These are phyloP conservation scores for Patella ulyssiponensis DNA, from an alignment of 2,888 invertebrate species.

Conservation along the genomic window DNA sequence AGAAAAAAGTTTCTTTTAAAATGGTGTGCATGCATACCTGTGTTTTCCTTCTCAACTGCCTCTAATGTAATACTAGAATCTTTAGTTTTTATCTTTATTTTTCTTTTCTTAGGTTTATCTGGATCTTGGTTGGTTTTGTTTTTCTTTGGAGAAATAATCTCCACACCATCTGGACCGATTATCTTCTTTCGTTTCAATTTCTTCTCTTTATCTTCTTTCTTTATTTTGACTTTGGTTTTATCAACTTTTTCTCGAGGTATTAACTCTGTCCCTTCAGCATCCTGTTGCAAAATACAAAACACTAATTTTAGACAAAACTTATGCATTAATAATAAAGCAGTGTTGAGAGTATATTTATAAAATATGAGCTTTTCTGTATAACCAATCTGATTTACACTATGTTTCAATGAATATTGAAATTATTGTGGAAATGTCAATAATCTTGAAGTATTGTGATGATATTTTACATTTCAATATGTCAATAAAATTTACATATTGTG, in stretches of 20 bases:
- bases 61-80: slow-evolving; percentile 27
- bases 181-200: slow-evolving; percentile 49
- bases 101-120: slow-evolving; percentile 55
- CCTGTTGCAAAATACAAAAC: background rate
- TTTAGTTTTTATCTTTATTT: slow-evolving; percentile 43
- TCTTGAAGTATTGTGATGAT: too few species aligned
- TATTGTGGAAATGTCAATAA: too few species aligned
- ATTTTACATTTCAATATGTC: too few species aligned
- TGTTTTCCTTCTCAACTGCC: slow-evolving; percentile 33
- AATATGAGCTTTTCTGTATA: too few species aligned
- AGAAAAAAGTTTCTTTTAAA: too few species aligned
- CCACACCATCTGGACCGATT: slow-evolving; percentile 37
- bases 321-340: too few species aligned
- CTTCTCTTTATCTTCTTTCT: slow-evolving; percentile 51
- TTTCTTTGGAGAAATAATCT: slow-evolving; percentile 40
- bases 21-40: background rate
- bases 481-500: too few species aligned
- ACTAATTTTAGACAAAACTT: too few species aligned
- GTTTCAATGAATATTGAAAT: too few species aligned
- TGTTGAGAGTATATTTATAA: too few species aligned
- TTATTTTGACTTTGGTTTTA: slow-evolving; percentile 55
- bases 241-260: slow-evolving; percentile 32
- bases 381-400: too few species aligned
- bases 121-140: slow-evolving; percentile 45
- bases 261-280: slow-evolving; percentile 22